Conservation (phyloP, 2,888 invertebrate genomes). For the Drosophila nr. fundita region DNA sequence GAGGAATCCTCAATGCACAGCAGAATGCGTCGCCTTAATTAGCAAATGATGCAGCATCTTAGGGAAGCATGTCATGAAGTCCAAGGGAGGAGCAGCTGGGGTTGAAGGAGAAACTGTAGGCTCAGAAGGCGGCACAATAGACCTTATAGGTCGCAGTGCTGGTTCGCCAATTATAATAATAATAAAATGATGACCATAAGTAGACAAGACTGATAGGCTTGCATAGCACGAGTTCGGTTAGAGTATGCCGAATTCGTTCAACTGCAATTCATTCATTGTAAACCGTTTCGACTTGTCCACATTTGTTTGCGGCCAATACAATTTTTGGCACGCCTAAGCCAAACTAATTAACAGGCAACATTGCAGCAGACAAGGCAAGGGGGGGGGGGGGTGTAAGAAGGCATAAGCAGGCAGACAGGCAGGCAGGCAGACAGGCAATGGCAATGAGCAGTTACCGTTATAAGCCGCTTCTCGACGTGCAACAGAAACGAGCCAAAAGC, state of each 20-base stretch:
- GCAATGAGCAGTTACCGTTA: slow-evolving; percentile 63
- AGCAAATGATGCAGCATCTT: no score
- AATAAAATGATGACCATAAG: no score
- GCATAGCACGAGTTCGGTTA: background rate
- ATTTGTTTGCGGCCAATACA: slow-evolving; percentile 55
- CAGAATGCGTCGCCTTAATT: no score
- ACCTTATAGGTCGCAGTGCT: no score
- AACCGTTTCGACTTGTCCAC: slow-evolving; percentile 46
- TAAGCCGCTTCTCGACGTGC: slow-evolving; percentile 32
- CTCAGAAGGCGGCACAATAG: no score
- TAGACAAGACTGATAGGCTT: background rate
- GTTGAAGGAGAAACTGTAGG: no score
- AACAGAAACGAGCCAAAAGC: slow-evolving; percentile 42
- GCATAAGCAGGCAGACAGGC: background rate
- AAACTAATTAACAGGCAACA: slow-evolving; percentile 65
- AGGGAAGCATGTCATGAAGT: no score
- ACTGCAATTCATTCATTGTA: slow-evolving; percentile 1
- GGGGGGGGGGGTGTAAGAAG: background rate
- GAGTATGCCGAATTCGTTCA: slow-evolving; percentile 13
- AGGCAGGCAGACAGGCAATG: slow-evolving; percentile 30
- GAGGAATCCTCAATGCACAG: no score
- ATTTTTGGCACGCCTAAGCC: slow-evolving; percentile 66
- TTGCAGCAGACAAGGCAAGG: background rate
- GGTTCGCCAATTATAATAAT: no score
- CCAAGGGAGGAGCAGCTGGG: no score